Percentiles rank a stretch among this genome's conserved stretches.
Evolutionary conservation across 2,888 invertebrate species (phyloP).

Genomic region (Caenorhabditis sp.): DNA sequence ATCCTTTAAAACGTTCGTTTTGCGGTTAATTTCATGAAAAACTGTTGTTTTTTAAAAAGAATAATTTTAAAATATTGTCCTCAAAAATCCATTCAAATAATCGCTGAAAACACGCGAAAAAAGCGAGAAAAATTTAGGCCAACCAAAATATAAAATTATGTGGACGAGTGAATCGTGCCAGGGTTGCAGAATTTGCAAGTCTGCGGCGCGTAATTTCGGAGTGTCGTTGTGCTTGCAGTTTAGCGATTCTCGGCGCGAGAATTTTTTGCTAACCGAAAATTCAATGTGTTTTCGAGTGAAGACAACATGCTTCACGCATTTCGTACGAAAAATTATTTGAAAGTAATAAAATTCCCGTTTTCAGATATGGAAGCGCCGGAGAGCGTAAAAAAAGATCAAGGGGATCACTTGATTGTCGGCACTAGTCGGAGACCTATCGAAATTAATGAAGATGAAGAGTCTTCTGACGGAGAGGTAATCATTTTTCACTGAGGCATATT

Average conservation of each 20-base stretch:
- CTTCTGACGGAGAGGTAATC: conserved; percentile 40
- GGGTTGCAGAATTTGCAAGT: conserved; percentile 33
- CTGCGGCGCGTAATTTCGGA: conserved; percentile 47
- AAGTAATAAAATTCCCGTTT: not conserved
- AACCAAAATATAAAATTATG: conserved; percentile 5
- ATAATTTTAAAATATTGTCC: not conserved
- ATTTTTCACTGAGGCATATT: not conserved
- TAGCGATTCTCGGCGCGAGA: conserved; percentile 34
- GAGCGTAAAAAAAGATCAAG: conserved; percentile 13
- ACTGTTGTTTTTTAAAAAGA: too few relatives aligned
- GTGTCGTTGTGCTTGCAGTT: conserved; percentile 42
- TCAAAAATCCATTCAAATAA: conserved; percentile 3
- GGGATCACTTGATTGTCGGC: not conserved
- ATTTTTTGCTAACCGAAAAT: too few relatives aligned
- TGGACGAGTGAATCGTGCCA: not conserved
- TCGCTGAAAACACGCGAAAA: conserved; percentile 23
- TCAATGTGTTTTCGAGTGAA: not conserved
- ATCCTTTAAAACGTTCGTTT: not conserved
- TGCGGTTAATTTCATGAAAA: not conserved
- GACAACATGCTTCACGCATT: not conserved
- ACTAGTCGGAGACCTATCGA: conserved; percentile 18
- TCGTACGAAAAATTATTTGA: not conserved
- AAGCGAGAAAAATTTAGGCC: conserved; percentile 54
- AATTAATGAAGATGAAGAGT: conserved; percentile 46
- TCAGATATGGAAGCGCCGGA: not conserved